Conservation (phyloP, 1,140 invertebrate genomes). For the Bicyclus anynana region DNA sequence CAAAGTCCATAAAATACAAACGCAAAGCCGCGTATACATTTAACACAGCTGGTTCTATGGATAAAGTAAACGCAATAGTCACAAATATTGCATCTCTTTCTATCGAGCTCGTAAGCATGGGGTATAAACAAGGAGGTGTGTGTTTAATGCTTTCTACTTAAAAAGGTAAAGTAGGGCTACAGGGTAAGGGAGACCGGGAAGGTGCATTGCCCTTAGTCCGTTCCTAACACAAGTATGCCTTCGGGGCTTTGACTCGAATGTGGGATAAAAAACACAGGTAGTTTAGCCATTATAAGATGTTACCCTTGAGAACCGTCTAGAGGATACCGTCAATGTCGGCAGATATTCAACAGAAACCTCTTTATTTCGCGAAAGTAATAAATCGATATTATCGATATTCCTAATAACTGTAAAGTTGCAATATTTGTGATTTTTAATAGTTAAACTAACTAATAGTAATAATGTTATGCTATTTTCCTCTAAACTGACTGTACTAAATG, state of each 20-base stretch:
- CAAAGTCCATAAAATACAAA: conserved; percentile 67
- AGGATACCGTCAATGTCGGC: conserved; percentile 45
- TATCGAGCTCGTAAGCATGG: conserved; percentile 33
- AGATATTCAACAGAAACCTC: conserved; percentile 2
- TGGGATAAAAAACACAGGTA: conserved; percentile 72
- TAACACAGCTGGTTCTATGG: conserved; percentile 59
- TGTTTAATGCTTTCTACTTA: conserved; percentile 49
- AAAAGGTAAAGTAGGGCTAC: conserved; percentile 70
- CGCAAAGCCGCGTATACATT: conserved; percentile 46
- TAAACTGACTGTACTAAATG: no score
- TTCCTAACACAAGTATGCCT: conserved; percentile 55
- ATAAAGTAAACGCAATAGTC: conserved; percentile 45
- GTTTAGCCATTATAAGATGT: conserved; percentile 59
- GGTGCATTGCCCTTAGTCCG: conserved; percentile 68
- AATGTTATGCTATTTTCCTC: no score
- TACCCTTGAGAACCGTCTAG: conserved; percentile 69
- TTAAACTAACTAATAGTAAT: no score
- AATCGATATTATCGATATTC: no score
- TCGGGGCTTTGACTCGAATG: conserved; percentile 60
- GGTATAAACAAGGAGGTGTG: conserved; percentile 38
- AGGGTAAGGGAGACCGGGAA: conserved; percentile 71
- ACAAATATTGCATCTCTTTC: conserved; percentile 63
- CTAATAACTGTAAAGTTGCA: no score
- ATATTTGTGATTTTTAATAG: no score
- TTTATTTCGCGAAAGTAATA: background rate